Evolutionary conservation across 2,797 vertebrate species (phyloP).

Genomic region (Enteromius viviparus): DNA sequence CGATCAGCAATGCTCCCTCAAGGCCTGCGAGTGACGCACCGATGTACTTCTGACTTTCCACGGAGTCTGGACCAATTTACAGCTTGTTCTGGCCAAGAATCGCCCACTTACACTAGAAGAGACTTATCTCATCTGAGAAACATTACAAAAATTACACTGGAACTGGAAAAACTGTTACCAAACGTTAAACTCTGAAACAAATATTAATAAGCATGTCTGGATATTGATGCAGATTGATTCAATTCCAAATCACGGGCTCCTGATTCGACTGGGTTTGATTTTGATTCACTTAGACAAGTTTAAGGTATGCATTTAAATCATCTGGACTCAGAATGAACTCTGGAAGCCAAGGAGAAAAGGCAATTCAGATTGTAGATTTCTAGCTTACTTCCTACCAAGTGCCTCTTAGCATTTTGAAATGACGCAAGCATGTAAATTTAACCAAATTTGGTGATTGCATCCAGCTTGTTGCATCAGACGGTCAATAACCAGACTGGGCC

Average conservation of each 20-base stretch:
- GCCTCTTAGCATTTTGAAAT: background rate
- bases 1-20: background rate
- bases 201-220: background rate
- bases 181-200: background rate
- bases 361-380: background rate
- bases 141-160: background rate
- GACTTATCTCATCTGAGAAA: background rate
- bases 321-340: background rate
- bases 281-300: too few relatives aligned
- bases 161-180: background rate
- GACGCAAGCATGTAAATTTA: background rate
- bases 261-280: too few relatives aligned
- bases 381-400: background rate
- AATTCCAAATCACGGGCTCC: too few relatives aligned
- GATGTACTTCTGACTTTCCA: background rate
- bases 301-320: background rate
- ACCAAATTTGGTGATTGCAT: background rate
- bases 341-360: background rate
- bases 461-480: background rate
- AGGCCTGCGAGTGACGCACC: background rate
- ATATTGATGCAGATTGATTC: background rate
- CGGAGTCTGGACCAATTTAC: background rate
- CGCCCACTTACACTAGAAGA: background rate
- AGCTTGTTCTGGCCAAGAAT: background rate
- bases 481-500: background rate